phyloP scores from a whole-genome alignment of 2,113 vertebrate species.

The Elanus axillaris region DNA sequence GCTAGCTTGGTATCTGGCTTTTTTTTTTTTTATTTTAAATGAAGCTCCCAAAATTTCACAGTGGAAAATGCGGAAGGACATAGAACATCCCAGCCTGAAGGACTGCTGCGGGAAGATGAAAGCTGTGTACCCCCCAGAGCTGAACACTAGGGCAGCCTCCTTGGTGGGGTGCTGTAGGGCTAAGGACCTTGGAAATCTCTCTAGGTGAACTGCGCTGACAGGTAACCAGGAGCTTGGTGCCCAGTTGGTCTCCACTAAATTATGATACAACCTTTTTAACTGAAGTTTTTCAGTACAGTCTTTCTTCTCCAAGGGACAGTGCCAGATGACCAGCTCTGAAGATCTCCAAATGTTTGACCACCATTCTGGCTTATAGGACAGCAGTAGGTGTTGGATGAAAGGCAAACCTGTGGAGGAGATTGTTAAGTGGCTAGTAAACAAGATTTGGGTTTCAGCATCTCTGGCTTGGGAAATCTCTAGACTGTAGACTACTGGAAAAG shows the following conservation, averaged over 20 bases:
- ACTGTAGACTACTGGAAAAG: neutral
- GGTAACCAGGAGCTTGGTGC: neutral
- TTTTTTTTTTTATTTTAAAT: neutral
- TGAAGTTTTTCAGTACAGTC: neutral
- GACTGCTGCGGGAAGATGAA: no score
- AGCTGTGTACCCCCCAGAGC: no score
- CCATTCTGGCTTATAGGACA: neutral
- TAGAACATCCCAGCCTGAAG: neutral
- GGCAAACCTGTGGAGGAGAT: neutral
- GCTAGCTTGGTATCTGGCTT: neutral
- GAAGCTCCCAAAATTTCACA: neutral
- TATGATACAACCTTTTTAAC: neutral
- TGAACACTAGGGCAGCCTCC: neutral
- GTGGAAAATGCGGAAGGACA: neutral
- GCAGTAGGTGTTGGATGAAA: neutral
- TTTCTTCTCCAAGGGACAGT: neutral
- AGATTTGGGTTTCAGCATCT: constrained; percentile 2
- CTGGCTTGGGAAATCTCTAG: neutral
- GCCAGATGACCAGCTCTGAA: neutral
- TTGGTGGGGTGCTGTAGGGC: neutral
- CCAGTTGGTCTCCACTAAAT: neutral
- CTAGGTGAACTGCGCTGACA: neutral
- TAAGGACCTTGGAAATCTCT: neutral
- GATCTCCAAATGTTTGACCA: neutral
- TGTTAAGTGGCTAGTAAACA: neutral